These are phyloP conservation scores for Scarus forsteni DNA, from an alignment of 2,797 vertebrate species.

Conservation along the genomic window DNA sequence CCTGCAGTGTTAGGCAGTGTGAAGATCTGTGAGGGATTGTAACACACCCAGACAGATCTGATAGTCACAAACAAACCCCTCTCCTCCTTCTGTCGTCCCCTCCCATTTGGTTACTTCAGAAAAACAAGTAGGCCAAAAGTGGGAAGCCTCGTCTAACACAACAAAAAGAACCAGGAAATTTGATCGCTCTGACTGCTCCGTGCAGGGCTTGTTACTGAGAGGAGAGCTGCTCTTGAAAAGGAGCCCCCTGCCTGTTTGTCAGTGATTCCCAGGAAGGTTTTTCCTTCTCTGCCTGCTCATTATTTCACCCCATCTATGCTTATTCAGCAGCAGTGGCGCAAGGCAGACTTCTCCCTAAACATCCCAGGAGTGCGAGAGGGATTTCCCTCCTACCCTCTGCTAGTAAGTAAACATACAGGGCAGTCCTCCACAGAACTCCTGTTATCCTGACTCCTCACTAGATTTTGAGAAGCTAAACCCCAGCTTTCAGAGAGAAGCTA, in stretches of 20 bases:
- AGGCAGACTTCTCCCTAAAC: slow-evolving; percentile 48
- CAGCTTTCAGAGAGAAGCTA: slow-evolving; percentile 15
- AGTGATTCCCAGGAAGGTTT: slow-evolving; percentile 51
- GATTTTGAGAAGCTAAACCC: not conserved
- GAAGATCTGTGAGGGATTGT: slow-evolving; percentile 7
- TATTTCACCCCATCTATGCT: slow-evolving; percentile 55
- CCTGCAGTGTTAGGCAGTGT: slow-evolving; percentile 36
- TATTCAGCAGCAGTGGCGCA: slow-evolving; percentile 60
- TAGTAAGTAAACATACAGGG: slow-evolving; percentile 24
- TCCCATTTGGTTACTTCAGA: slow-evolving; percentile 58
- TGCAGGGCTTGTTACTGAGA: slow-evolving; percentile 27
- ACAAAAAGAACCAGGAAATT: slow-evolving; percentile 77
- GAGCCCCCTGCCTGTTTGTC: slow-evolving; percentile 54
- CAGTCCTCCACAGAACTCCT: not conserved
- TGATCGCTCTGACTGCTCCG: slow-evolving; percentile 67
- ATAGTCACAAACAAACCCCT: slow-evolving; percentile 60
- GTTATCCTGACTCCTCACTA: slow-evolving; percentile 2
- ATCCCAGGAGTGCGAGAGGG: slow-evolving; percentile 69
- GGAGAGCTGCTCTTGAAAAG: slow-evolving; percentile 47
- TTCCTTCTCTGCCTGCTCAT: slow-evolving; percentile 49
- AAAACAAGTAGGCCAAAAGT: slow-evolving; percentile 75
- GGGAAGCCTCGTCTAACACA: slow-evolving; percentile 70
- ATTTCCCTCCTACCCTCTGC: slow-evolving; percentile 55
- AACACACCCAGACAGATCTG: slow-evolving; percentile 41
- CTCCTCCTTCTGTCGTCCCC: slow-evolving; percentile 35